Percentiles rank a stretch among this genome's conserved stretches.
These are phyloP conservation scores for Naso thynnoides DNA, from an alignment of 2,797 vertebrate species.

Conservation along the genomic window DNA sequence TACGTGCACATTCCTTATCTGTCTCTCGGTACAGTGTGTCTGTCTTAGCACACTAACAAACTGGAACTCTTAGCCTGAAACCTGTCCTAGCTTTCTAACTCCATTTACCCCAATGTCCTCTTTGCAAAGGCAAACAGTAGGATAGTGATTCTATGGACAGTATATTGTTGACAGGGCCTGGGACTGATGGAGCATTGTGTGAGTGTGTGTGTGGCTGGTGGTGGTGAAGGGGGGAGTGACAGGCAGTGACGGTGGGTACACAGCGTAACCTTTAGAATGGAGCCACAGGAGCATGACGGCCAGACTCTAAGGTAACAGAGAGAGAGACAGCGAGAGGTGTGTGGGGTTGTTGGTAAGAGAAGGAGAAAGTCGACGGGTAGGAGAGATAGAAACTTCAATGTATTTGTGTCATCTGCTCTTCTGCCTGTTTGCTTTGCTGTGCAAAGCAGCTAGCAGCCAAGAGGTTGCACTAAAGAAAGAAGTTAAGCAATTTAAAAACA, in stretches of 20 bases:
- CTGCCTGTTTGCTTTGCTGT: constrained; percentile 56
- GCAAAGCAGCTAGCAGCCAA: constrained; percentile 22
- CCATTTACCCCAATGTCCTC: constrained; percentile 43
- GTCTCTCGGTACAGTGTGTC: constrained; percentile 18
- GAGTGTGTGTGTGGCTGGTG: constrained; percentile 41
- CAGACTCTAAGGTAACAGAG: constrained; percentile 80
- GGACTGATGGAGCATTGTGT: constrained; percentile 56
- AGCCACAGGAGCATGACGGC: constrained; percentile 85
- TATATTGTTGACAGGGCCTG: constrained; percentile 70
- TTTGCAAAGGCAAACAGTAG: constrained; percentile 50
- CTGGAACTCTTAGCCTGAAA: constrained; percentile 39
- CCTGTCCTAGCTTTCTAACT: constrained; percentile 35
- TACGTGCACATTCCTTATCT: constrained; percentile 2
- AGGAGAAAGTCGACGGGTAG: constrained; percentile 74
- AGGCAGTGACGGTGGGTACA: constrained; percentile 83
- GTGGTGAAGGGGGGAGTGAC: constrained; percentile 69
- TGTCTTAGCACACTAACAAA: constrained; percentile 24
- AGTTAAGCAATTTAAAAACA: constrained; percentile 30
- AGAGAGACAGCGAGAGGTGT: constrained; percentile 67
- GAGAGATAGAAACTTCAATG: constrained; percentile 71
- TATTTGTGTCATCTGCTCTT: constrained; percentile 72
- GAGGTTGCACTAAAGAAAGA: constrained; percentile 25
- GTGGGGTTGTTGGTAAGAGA: constrained; percentile 61
- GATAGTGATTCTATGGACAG: constrained; percentile 50
- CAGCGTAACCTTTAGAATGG: constrained; percentile 82